Evolutionary conservation across 2,113 vertebrate species (phyloP).

Genomic region (Baryphthengus martii): DNA sequence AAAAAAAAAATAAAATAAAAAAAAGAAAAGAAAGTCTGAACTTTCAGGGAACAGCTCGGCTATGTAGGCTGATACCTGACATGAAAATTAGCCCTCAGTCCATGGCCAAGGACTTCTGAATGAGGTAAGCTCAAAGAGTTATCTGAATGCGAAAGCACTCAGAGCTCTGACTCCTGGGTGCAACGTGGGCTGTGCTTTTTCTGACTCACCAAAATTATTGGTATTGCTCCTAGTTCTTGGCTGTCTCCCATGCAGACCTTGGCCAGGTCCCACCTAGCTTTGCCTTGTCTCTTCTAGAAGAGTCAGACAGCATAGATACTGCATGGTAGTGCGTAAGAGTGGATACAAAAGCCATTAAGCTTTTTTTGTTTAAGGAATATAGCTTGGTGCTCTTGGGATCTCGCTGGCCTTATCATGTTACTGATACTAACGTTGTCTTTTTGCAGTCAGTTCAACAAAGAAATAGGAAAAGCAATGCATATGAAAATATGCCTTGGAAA

Average conservation of each 20-base stretch:
- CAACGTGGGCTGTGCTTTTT: background rate
- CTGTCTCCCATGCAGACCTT: background rate
- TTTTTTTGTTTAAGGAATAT: background rate
- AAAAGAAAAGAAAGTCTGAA: background rate
- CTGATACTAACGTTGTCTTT: background rate
- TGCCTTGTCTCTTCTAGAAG: background rate
- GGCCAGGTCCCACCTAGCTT: background rate
- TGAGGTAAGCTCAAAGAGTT: background rate
- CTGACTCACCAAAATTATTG: constrained; percentile 3
- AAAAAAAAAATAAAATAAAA: too few species aligned
- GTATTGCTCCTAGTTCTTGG: background rate
- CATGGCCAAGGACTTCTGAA: background rate
- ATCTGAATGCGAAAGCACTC: background rate
- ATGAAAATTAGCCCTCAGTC: background rate
- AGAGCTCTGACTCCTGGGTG: background rate
- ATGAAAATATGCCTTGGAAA: constrained; percentile 45
- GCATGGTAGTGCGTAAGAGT: background rate
- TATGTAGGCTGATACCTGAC: background rate
- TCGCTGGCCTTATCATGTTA: background rate
- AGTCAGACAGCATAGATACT: background rate
- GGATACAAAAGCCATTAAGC: background rate
- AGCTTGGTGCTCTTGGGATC: background rate
- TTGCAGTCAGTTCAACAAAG: too few species aligned
- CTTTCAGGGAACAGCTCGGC: background rate
- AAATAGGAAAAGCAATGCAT: too few species aligned